Base-by-base conservation (phyloP, 2,797 vertebrate genomes). In the Scyliorhinus canicula region DNA sequence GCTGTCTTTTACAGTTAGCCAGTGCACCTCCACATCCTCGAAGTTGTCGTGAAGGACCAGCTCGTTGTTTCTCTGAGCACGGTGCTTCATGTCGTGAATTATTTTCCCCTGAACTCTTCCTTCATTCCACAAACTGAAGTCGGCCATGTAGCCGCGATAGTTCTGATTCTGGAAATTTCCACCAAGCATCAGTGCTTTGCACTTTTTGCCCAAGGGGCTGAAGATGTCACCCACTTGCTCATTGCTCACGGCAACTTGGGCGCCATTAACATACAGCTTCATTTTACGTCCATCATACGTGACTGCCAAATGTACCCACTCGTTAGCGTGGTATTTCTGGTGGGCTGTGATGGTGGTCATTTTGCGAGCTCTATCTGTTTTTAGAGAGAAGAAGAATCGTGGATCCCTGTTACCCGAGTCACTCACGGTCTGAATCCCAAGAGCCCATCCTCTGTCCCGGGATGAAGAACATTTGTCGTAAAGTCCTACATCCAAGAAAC, bases 381-480 rank as follows among this genome's bases (percentile, higher is more conserved):
- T 99, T 95, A 99, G 98, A 95, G 99, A 99, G 97, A 99, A 99
- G 97, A 99, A 99, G 97, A 98, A 99, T 93, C 98, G 99, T 28
- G 99, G 98, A 95, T 99, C 98, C 96, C 98, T 98, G 96, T 98
- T 99, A 95, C 98, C 98, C 94, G 99, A 98, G 96, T 99, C 98
- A 95, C 98, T 98, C 96, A 98, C 96, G 85, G 99, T 98, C 97
- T 98, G 98, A 97, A 99, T 99, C 95, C 99, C 99, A 96, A 99
- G 97, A 96, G 99, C 97, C 99, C 99, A 99, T 96, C 99, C 99
- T 96, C 98, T 98, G 97, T 99, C 99, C 95, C 98, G 98, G 93
- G 99, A 99, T 96, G 98, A 99, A 98, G 99, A 99, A 97, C 99
- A 99, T 97, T 99, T 99, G 98, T 99, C 99, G 96, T 99, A 99